Base-by-base conservation (phyloP, 2,888 invertebrate genomes). In the Mesorhabditis spiculigera region DNA sequence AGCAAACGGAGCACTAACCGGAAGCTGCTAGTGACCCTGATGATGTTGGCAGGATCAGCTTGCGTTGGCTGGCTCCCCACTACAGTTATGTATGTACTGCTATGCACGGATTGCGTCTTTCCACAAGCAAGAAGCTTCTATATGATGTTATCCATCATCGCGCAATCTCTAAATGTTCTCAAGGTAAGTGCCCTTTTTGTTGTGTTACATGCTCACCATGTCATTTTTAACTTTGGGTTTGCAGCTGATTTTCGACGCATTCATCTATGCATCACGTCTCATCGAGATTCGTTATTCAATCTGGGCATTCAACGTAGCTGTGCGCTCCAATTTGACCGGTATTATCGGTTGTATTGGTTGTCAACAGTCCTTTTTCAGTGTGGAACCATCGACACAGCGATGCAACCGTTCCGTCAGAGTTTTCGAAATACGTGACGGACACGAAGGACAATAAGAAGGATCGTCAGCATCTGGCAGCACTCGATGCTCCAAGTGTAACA, bases 221-320 rank as follows among this genome's bases (percentile, higher is more conserved):
- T 28, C 28, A 28, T 1, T 28, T 28, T 28, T 28, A 28, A 28
- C 28, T 28, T 28, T 43, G 45, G 16, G 2, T 50, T 50, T 50
- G n/a, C n/a, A 82, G 83, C 90, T 90, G 45, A 86, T 91, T 68
- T 88, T 89, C 61, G 90, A 91, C 86, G 90, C 91, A 0, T 90
- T 91, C 74, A 90, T 91, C 68, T 91, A 91, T 82, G 90, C 90
- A 6, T 89, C 90, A 5, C 86, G 91, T 68, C 90, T 91, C 89
- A 88, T 89, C 70, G 91, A 91, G 80, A 90, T 91, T 69, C 89
- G 85, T 58, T 81, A 81, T 44, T 86, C 87, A 3, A 82, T 86
- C 73, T 82, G 78, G 77, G 71, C 76, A 43, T 79, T 82, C 70
- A 66, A 13, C 65, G 67, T 4, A 43, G 44, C 5, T 50, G 58